Base-by-base conservation (phyloP, 2,888 invertebrate species). In the Noctuana brunneofusca region DNA sequence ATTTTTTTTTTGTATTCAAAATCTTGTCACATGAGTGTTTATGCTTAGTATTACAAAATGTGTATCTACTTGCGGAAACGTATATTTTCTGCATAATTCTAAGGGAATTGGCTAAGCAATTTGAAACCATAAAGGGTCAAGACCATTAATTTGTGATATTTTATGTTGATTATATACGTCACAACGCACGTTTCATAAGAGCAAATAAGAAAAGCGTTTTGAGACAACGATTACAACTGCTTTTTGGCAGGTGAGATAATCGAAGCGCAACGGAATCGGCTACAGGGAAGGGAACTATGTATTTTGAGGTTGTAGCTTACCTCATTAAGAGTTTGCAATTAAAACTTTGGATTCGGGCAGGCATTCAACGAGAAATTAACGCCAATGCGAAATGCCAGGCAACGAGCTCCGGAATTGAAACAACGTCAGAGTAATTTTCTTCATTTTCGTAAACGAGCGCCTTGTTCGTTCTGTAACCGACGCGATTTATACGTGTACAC, bases 261-360 rank as follows among this genome's bases (percentile, higher is more conserved):
- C 83, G 83, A 82, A 75, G 27, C 72, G 65, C 67, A 65, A 65
- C 66, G 63, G 60, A 41, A 63, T 56, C 55, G 59, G 11, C 52
- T 38, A 52, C 43, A 52, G n/a, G n/a, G n/a, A n/a, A n/a, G 52
- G 30, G 68, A 72, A 71, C 74, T 77, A 76, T 12, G 32, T 32
- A 32, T 78, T 79, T 75, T 74, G 75, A 78, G 74, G 71, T 73
- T 75, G 74, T 74, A 68, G 79, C 78, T 79, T 76, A 78, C 78
- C 82, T 86, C 85, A 86, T 87, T 86, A 87, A 79, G 82, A 81
- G 83, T 79, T 83, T 74, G 83, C 84, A 87, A 87, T 87, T 87
- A 87, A 88, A 87, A 87, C 82, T 86, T 87, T 68, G 74, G 71
- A 78, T 79, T 83, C 80, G 79, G 79, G 79, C 78, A 72, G 74